phyloP scores from a whole-genome alignment of 1,140 invertebrate species.

The Aphidius gifuensis region DNA sequence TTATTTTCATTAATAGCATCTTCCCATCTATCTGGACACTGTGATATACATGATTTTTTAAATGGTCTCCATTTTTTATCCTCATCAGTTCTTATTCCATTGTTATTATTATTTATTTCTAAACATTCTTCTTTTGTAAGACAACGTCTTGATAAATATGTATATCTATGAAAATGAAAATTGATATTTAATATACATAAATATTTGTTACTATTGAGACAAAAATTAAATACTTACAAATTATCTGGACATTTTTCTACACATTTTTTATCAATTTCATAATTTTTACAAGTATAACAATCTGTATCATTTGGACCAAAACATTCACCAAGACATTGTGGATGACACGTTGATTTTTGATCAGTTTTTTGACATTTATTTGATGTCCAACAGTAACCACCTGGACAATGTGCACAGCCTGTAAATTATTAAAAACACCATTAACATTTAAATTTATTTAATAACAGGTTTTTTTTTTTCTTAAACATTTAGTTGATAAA shows the following conservation, averaged over 20 bases:
- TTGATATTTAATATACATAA: no score
- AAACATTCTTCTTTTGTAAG: slow-evolving; percentile 57
- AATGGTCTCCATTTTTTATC: slow-evolving; percentile 45
- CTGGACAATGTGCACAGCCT: slow-evolving; percentile 40
- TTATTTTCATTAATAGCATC: slow-evolving; percentile 38
- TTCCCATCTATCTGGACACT: slow-evolving; percentile 59
- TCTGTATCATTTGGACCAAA: slow-evolving; percentile 44
- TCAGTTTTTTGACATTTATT: slow-evolving; percentile 36
- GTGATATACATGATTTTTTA: slow-evolving; percentile 51
- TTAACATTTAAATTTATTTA: neutral
- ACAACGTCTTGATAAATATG: slow-evolving; percentile 58
- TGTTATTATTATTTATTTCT: slow-evolving; percentile 29
- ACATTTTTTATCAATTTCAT: slow-evolving; percentile 52
- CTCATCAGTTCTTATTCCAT: slow-evolving; percentile 20
- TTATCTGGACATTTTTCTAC: slow-evolving; percentile 53
- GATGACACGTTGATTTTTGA: slow-evolving; percentile 51
- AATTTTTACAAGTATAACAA: slow-evolving; percentile 60
- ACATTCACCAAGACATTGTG: slow-evolving; percentile 65
- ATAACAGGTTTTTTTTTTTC: neutral
- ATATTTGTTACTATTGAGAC: no score
- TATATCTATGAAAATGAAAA: slow-evolving; percentile 27
- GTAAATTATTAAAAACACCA: slow-evolving; percentile 5
- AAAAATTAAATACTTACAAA: slow-evolving; percentile 37
- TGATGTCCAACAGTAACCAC: slow-evolving; percentile 38
- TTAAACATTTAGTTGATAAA: no score